Evolutionary conservation across 2,888 invertebrate genomes (phyloP).

Genomic region (Nezara viridula): DNA sequence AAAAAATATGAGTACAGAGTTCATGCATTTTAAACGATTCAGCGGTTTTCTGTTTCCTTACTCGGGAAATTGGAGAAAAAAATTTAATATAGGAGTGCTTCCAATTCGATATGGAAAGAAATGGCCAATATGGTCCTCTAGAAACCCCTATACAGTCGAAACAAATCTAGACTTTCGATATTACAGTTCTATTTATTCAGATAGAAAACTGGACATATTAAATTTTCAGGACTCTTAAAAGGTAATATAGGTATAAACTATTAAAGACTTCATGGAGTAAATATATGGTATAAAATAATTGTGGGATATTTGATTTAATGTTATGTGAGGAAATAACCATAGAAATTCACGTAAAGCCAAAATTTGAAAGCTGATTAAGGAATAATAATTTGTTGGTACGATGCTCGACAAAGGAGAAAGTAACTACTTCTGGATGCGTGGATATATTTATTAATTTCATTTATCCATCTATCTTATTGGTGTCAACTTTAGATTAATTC

Average conservation of each 20-base stretch:
- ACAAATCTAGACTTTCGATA: not conserved
- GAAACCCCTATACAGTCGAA: not conserved
- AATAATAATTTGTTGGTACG: no score
- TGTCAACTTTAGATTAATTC: no score
- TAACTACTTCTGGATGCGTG: no score
- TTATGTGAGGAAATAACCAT: no score
- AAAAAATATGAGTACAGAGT: not conserved
- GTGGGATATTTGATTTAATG: no score
- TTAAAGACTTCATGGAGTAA: no score
- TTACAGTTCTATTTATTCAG: not conserved
- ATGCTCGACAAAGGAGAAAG: no score
- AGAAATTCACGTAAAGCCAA: no score
- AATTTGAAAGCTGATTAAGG: no score
- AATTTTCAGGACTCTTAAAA: not conserved
- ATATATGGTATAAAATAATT: no score
- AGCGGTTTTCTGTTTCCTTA: not conserved
- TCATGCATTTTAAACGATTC: constrained; percentile 17
- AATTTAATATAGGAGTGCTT: not conserved
- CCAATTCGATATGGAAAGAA: not conserved
- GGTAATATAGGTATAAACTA: not conserved
- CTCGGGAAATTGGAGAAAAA: not conserved
- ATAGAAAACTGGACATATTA: not conserved
- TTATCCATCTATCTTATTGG: no score
- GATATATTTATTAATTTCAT: no score
- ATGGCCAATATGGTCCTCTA: not conserved